These are phyloP conservation scores for Sylvilagus bachmani DNA, from an alignment of 2,113 vertebrate genomes.

Conservation along the genomic window DNA sequence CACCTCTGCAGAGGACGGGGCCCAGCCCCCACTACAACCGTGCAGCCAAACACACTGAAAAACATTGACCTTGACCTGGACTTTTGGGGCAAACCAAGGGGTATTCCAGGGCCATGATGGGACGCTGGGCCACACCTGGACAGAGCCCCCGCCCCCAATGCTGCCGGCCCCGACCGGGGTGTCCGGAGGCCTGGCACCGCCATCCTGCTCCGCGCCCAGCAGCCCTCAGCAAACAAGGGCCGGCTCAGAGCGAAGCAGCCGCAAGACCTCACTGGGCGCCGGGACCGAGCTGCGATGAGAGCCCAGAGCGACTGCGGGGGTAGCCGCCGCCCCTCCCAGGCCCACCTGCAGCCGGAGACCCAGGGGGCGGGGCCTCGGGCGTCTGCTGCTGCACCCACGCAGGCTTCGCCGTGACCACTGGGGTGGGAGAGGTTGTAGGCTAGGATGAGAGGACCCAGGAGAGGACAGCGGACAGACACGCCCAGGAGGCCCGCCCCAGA, in stretches of 20 bases:
- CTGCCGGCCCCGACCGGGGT: too few species aligned
- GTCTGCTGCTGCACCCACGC: fast-evolving
- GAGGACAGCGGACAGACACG: too few species aligned
- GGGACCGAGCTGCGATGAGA: background rate
- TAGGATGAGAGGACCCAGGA: too few species aligned
- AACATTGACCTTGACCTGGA: background rate
- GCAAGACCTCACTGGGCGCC: background rate
- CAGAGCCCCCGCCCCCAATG: background rate
- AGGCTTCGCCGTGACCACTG: fast-evolving
- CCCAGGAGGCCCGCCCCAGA: background rate
- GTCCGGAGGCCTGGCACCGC: too few species aligned
- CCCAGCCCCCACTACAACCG: too few species aligned
- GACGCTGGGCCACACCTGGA: fast-evolving
- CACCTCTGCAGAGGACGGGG: background rate
- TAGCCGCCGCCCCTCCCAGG: background rate
- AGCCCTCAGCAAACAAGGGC: fast-evolving
- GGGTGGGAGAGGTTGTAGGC: too few species aligned
- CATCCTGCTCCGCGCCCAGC: too few species aligned
- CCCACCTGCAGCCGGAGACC: background rate
- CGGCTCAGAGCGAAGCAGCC: fast-evolving
- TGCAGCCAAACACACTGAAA: fast-evolving
- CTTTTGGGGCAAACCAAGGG: constrained; percentile 5
- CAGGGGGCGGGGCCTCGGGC: background rate
- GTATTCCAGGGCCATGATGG: background rate
- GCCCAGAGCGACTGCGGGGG: too few species aligned